These are phyloP conservation scores for Anthoscopus minutus DNA, from an alignment of 2,113 vertebrate genomes.

Conservation along the genomic window DNA sequence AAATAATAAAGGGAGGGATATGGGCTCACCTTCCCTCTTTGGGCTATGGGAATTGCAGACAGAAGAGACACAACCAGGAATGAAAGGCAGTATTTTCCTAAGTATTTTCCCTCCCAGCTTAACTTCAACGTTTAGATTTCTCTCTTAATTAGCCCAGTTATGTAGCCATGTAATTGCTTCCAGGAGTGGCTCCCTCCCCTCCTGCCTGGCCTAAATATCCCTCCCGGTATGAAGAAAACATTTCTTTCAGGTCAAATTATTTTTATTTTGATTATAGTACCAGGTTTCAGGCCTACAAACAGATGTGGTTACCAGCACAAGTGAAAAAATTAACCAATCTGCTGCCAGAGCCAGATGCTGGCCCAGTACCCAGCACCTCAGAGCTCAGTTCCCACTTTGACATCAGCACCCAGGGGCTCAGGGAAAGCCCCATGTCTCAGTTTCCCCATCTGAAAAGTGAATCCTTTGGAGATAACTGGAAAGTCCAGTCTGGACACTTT, in stretches of 20 bases:
- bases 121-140: slow-evolving; percentile 10
- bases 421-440: background rate
- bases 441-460: background rate
- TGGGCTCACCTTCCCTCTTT: background rate
- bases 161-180: slow-evolving; percentile 47
- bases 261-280: slow-evolving; percentile 10
- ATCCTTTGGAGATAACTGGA: background rate
- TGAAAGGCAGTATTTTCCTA: background rate
- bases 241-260: slow-evolving; percentile 31
- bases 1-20: background rate
- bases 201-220: slow-evolving; percentile 27
- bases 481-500: background rate
- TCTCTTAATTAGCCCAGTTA: slow-evolving; percentile 44
- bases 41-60: background rate
- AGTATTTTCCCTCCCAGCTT: background rate
- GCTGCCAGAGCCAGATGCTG: background rate
- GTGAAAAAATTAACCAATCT: background rate
- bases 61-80: background rate
- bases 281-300: background rate
- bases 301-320: background rate
- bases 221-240: slow-evolving; percentile 21
- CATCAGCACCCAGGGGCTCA: background rate
- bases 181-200: background rate
- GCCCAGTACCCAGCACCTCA: background rate
- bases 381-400: background rate